phyloP scores from a whole-genome alignment of 2,113 vertebrate species.

The Sturnus vulgaris region DNA sequence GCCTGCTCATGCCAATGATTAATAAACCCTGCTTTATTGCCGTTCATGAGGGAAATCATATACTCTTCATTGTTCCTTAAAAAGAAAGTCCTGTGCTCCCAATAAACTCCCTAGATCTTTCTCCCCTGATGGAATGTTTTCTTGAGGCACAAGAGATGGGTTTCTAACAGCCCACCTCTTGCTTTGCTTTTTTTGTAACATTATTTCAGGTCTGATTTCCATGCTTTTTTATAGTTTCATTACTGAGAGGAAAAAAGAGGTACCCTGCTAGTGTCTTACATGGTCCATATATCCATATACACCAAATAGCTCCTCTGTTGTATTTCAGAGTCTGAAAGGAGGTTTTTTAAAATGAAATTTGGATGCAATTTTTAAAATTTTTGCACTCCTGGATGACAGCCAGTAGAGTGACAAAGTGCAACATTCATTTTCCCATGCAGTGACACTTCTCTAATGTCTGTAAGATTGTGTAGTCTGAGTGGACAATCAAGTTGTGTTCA shows the following conservation, averaged over 20 bases:
- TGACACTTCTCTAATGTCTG: neutral
- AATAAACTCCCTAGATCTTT: neutral
- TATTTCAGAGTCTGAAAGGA: neutral
- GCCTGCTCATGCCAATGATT: neutral
- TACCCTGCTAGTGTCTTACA: neutral
- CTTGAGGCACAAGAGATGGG: neutral
- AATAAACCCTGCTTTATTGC: neutral
- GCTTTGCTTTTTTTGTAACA: neutral
- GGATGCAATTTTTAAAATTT: neutral
- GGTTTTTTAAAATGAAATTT: neutral
- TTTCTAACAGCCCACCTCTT: neutral
- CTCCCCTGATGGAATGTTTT: neutral
- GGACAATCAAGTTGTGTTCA: neutral
- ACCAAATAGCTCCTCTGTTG: neutral
- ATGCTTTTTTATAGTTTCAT: neutral
- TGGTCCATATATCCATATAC: neutral
- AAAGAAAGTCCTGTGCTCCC: neutral
- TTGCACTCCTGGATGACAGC: neutral
- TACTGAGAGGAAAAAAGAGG: neutral
- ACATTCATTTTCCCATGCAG: neutral
- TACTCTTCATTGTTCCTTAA: neutral
- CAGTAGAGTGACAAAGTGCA: neutral
- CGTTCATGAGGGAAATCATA: accelerated
- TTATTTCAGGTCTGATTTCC: neutral
- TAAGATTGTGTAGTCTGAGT: neutral